Base-by-base conservation (phyloP, 2,113 vertebrate species). In the Glaucomys volans region DNA sequence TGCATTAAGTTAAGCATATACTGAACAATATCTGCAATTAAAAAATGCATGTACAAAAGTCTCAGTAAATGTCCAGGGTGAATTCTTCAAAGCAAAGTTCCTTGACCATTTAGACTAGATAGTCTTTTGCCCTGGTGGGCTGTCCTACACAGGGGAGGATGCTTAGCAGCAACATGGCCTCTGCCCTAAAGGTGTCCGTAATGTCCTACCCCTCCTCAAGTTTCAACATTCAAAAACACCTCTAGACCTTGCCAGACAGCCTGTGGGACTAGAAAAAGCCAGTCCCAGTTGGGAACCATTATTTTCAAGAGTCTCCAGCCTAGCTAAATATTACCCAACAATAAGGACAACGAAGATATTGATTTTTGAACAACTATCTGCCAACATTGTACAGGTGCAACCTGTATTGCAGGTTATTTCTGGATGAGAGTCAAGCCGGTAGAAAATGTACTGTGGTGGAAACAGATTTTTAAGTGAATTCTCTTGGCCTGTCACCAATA, bases 31-130 rank as follows among this genome's bases (percentile, higher is more conserved):
- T 4, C n/a, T 95, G 26, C 89, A 62, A 94, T 93, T 5, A 69
- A 90, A 96, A 81, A n/a, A 59, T 35, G 44, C 20, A 54, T 83
- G 40, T n/a, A 30, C 44, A 81, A 76, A 97, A 87, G 9, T 10
- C 1, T 50, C 74, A 57, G 26, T 72, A 82, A 67, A 74, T 42
- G 13, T 86, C 47, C 4, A 47, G 22, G 62, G 67, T 47, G 42
- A 62, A 69, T 86, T 47, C 26, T 67, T 90, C 50, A 26, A 22
- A 81, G 59, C 22, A 47, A 26, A 35, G 6, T 82, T 52, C 87
- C 62, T 75, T 35, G 30, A 44, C 69, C 16, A 32, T 75, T 88
- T 85, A 66, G 42, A 76, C 50, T 47, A 30, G 47, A 52, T 30
- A 16, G 35, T 67, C 57, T 42, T 76, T 57, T 47, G 17, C 50